Evolutionary conservation across 2,113 vertebrate genomes (phyloP).

Genomic region (Phaetusa simplex): DNA sequence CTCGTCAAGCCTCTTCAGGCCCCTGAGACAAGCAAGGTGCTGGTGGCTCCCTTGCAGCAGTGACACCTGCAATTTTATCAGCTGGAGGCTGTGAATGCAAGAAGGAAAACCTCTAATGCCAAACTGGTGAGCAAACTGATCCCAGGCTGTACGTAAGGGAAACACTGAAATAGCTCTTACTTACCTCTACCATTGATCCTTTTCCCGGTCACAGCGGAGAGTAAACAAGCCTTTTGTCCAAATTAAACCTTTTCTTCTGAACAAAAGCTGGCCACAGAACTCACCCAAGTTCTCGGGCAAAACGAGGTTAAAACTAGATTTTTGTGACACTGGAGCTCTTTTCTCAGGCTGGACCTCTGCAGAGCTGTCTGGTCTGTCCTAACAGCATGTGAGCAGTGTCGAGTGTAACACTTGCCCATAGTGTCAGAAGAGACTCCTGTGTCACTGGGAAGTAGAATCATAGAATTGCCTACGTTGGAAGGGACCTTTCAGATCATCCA

Average conservation of each 20-base stretch:
- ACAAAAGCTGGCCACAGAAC: neutral
- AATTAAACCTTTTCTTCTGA: neutral
- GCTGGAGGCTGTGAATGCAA: neutral
- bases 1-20: accelerated
- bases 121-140: neutral
- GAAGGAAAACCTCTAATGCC: neutral
- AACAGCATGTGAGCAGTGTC: neutral
- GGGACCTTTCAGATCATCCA: too few relatives aligned
- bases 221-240: neutral
- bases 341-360: neutral
- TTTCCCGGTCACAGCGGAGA: neutral
- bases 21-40: neutral
- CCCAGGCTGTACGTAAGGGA: neutral
- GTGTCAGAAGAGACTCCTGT: neutral
- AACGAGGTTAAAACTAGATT: neutral
- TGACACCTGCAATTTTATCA: neutral
- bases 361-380: neutral
- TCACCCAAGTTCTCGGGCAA: neutral
- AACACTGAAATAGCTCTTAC: neutral
- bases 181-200: neutral
- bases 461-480: too few relatives aligned
- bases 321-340: neutral
- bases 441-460: neutral
- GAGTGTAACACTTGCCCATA: neutral
- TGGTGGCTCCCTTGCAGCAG: neutral